Evolutionary conservation across 2,113 vertebrate genomes (phyloP).

Genomic region (Chiloscyllium plagiosum): DNA sequence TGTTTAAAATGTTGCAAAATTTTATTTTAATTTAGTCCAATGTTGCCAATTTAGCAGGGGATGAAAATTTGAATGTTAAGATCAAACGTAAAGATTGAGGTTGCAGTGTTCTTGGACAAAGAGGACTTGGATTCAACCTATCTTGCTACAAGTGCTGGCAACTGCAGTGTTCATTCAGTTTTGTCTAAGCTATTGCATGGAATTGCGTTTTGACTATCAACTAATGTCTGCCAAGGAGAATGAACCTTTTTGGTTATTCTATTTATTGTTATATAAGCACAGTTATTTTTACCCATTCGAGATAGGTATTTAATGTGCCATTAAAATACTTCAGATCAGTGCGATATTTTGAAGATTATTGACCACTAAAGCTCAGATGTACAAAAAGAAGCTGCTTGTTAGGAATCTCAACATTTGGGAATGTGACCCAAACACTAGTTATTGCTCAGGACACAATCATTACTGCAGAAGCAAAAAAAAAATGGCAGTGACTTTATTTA

Average conservation of each 20-base stretch:
- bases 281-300: not conserved
- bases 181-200: not conserved
- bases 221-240: not conserved
- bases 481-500: not conserved
- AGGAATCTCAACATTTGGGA: not conserved
- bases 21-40: not conserved
- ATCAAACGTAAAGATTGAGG: not conserved
- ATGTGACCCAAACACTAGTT: not conserved
- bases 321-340: not conserved
- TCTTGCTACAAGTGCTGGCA: constrained; percentile 2
- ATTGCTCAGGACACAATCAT: not conserved
- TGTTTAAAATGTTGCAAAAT: not conserved
- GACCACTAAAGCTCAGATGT: not conserved
- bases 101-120: not conserved
- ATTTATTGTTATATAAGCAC: not conserved
- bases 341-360: not conserved
- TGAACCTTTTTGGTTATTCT: not conserved
- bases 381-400: not conserved
- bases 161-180: not conserved
- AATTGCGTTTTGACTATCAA: not conserved
- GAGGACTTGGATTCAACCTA: not conserved
- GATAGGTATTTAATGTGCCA: not conserved
- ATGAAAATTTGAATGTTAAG: not conserved
- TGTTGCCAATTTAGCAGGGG: not conserved
- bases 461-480: not conserved